A percentile compares a stretch with the other conserved stretches of the same genome.
Conservation (phyloP, 1,140 invertebrate species). For the Drosophila pseudoobscura region DNA sequence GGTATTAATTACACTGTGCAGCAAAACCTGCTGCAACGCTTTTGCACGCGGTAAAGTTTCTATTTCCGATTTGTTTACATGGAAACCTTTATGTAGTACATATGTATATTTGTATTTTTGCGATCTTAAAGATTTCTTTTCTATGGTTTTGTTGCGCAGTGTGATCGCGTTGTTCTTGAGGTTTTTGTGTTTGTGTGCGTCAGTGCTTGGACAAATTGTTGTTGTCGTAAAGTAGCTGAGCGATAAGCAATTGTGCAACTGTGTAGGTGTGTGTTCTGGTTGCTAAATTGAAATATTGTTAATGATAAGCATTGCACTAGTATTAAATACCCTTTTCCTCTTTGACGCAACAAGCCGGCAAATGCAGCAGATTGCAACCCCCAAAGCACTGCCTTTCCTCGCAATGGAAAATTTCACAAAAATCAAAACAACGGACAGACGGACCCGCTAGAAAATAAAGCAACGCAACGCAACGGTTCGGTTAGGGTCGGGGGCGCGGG, state of each 20-base stretch:
- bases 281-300: constrained; percentile 57
- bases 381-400: constrained; percentile 34
- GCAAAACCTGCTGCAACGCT: no score
- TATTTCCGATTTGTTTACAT: no score
- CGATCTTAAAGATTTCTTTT: neutral
- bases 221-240: constrained; percentile 43
- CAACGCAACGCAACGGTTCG: constrained; percentile 16
- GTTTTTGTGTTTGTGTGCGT: constrained; percentile 1
- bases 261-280: constrained; percentile 20
- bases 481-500: no score
- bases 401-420: constrained; percentile 47
- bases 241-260: constrained; percentile 57
- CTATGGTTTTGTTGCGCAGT: constrained; percentile 24
- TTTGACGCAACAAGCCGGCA: constrained; percentile 50
- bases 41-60: no score
- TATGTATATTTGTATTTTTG: neutral
- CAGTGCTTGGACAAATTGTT: constrained; percentile 19
- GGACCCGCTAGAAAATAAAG: constrained; percentile 35
- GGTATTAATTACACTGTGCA: neutral
- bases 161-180: constrained; percentile 24
- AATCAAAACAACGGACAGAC: constrained; percentile 47
- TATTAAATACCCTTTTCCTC: constrained; percentile 36
- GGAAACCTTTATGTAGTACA: no score
- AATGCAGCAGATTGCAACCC: constrained; percentile 22
- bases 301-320: constrained; percentile 38